Evolutionary conservation across 2,113 vertebrate genomes (phyloP), one percentile per base, ranked within the genome.

Genomic region (Corythoichthys haematopterus): DNA sequence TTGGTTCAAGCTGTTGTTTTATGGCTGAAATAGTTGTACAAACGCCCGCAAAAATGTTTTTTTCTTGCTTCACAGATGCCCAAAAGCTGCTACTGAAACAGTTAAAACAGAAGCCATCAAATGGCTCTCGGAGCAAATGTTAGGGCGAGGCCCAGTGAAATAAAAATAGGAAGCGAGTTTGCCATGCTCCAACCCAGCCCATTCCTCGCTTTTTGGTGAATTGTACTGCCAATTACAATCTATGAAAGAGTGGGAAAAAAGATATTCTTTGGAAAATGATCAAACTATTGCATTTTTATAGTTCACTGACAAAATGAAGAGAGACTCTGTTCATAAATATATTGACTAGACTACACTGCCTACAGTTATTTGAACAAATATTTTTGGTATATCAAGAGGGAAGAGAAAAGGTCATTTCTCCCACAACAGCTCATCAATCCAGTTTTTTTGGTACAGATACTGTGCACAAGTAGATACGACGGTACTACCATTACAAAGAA

Each of bases 1-100:
- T 99, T 99, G 97, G 96, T 99, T 98, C 92, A 95, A 98, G 97
- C 97, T 98, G 96, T 87, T 92, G 92, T 95, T 85, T 89, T 93
- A 94, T 94, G 94, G 94, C 93, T 94, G 94, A 94, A 13, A 82
- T 88, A 93, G 92, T 85, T 81, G 85, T 88, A 88, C 71, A 85
- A 83, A 83, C 84, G 71, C 66, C 46, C 3, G 10, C 4, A 40
- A 77, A 81, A 80, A 68, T 75, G 75, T 70, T 78, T 89, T 68
- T 72, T 77, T 80, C 71, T 56, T 88, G 91, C 88, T 89, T 89
- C 88, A 91, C 89, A 91, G 90, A 85, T 92, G 89, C 90, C 89
- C 87, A 65, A 76, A 81, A 92, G 48, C 87, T 88, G 91, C 84
- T 85, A 88, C 80, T 79, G 80, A 82, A 77, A 73, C 14, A 67